Conservation (phyloP, 2,797 vertebrate genomes). For the Echiichthys vipera region DNA sequence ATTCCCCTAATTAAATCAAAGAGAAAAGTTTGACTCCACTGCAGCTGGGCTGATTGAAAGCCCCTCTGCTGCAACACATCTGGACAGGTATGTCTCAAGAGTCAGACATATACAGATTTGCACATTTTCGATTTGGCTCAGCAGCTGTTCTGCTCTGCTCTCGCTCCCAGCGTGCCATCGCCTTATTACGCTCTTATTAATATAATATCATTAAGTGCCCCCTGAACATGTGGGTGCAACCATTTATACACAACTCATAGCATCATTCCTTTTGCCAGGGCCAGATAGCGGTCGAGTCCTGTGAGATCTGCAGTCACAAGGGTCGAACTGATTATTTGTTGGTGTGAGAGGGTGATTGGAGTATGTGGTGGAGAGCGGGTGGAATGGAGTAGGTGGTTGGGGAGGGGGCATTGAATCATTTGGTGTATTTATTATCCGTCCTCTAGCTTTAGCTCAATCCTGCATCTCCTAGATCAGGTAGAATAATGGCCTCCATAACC, state of each 20-base stretch:
- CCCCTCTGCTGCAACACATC: slow-evolving; percentile 51
- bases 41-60: slow-evolving; percentile 47
- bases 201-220: slow-evolving; percentile 76
- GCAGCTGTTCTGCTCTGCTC: slow-evolving; percentile 72
- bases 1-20: slow-evolving; percentile 17
- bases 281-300: slow-evolving; percentile 27
- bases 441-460: slow-evolving; percentile 66
- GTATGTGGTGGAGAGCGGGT: slow-evolving; percentile 22
- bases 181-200: slow-evolving; percentile 78
- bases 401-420: slow-evolving; percentile 59
- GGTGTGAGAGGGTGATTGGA: slow-evolving; percentile 9
- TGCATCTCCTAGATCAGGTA: slow-evolving; percentile 67
- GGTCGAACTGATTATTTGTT: slow-evolving; percentile 67
- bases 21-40: slow-evolving; percentile 38
- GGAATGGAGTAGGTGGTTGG: slow-evolving; percentile 3
- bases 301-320: slow-evolving; percentile 60
- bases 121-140: slow-evolving; percentile 66
- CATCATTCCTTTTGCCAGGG: slow-evolving; percentile 62
- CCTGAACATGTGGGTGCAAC: slow-evolving; percentile 63
- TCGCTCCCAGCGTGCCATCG: slow-evolving; percentile 51
- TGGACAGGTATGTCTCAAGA: slow-evolving; percentile 59
- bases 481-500: slow-evolving; percentile 80
- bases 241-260: slow-evolving; percentile 48
- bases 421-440: slow-evolving; percentile 73
- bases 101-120: slow-evolving; percentile 46